These are phyloP conservation scores for Peromyscus californicus DNA, from an alignment of 2,113 vertebrate species.

Conservation along the genomic window DNA sequence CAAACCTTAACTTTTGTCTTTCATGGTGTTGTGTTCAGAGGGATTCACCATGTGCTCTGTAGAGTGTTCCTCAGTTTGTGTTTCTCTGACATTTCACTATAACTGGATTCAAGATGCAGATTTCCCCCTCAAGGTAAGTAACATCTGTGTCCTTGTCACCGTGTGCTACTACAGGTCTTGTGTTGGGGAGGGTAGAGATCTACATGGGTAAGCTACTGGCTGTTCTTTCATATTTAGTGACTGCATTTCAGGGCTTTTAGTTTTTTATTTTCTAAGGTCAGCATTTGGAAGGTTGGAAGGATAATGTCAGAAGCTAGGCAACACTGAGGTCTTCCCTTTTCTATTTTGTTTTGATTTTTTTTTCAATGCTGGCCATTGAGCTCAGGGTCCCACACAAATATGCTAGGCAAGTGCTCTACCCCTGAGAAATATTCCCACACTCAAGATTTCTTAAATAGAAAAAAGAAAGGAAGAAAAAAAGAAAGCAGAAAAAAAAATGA, in stretches of 20 bases:
- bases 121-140: neutral
- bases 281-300: neutral
- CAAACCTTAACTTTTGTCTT: neutral
- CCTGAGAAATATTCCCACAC: neutral
- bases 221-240: neutral
- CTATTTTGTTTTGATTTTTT: neutral
- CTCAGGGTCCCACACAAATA: too few species aligned
- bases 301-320: neutral
- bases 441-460: neutral
- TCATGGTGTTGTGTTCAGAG: neutral
- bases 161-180: too few species aligned
- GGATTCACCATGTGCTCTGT: neutral
- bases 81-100: neutral
- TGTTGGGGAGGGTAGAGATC: neutral
- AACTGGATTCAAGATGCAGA: neutral
- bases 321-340: neutral
- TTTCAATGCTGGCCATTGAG: neutral
- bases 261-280: neutral
- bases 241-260: neutral
- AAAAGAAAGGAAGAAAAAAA: neutral
- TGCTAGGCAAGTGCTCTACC: neutral
- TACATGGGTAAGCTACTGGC: neutral
- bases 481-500: neutral
- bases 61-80: neutral
- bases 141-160: neutral